Evolutionary conservation across 2,113 vertebrate species (phyloP).

Genomic region (Athene noctua): DNA sequence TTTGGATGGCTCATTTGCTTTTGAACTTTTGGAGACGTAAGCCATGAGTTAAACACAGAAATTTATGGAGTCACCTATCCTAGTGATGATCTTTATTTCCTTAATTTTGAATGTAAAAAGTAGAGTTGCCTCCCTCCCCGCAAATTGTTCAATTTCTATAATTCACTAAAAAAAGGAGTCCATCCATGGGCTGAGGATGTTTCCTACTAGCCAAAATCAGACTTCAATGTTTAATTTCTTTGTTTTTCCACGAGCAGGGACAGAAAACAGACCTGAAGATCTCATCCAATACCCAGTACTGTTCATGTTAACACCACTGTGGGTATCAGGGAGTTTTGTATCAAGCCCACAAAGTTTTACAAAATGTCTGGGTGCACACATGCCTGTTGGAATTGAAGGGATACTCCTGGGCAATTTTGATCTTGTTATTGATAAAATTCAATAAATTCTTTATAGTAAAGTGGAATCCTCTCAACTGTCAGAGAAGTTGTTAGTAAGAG

Average conservation of each 20-base stretch:
- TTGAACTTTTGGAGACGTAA: background rate
- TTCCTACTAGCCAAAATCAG: background rate
- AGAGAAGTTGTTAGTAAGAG: background rate
- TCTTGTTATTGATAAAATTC: constrained; percentile 20
- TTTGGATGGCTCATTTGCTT: background rate
- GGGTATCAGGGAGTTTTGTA: background rate
- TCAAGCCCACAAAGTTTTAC: background rate
- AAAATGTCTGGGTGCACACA: background rate
- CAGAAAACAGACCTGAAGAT: background rate
- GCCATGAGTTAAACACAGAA: background rate
- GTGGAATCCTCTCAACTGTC: background rate
- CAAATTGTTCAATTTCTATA: background rate
- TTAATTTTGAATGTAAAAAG: background rate
- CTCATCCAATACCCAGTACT: background rate
- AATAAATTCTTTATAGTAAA: background rate
- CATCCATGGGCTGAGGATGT: background rate
- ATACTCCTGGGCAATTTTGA: background rate
- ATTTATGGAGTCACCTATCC: background rate
- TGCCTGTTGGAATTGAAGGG: background rate
- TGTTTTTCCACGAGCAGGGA: background rate
- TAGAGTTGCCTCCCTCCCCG: background rate
- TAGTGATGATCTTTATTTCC: background rate
- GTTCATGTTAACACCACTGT: background rate
- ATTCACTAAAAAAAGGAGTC: background rate
- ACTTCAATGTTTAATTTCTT: background rate